These are phyloP conservation scores for Cairina moschata DNA, from an alignment of 2,113 vertebrate genomes.

Conservation along the genomic window DNA sequence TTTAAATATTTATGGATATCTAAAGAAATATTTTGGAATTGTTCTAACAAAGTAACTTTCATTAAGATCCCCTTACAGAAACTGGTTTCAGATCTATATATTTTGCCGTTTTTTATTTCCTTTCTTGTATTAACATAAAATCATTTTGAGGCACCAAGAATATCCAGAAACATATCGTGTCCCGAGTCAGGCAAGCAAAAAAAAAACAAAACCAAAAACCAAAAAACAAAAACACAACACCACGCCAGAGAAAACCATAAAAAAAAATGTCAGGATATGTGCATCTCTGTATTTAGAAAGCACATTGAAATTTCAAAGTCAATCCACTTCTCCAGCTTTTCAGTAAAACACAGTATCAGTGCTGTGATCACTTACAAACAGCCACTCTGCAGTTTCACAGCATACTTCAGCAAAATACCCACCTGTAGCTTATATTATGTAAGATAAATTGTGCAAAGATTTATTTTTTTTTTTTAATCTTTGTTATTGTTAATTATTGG, in stretches of 20 bases:
- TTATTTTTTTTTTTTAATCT: background rate
- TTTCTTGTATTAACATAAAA: background rate
- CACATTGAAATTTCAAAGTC: background rate
- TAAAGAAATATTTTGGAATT: background rate
- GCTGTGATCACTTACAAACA: background rate
- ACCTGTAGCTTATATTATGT: background rate
- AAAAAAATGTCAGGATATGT: background rate
- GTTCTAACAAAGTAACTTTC: background rate
- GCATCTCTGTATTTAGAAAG: background rate
- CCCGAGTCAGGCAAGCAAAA: background rate
- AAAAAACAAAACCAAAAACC: background rate
- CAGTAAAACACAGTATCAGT: background rate
- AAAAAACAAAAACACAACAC: background rate
- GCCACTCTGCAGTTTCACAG: background rate
- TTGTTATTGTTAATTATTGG: background rate
- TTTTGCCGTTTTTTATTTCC: background rate
- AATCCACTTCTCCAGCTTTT: background rate
- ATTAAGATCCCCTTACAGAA: background rate
- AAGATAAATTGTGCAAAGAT: background rate
- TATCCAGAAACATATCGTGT: fast-evolving
- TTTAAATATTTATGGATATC: background rate
- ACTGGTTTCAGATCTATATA: background rate
- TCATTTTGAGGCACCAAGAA: background rate
- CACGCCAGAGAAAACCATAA: background rate
- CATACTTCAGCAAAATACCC: background rate